phyloP scores from a whole-genome alignment of 2,888 invertebrate genomes.

The Melinaea marsaeus region DNA sequence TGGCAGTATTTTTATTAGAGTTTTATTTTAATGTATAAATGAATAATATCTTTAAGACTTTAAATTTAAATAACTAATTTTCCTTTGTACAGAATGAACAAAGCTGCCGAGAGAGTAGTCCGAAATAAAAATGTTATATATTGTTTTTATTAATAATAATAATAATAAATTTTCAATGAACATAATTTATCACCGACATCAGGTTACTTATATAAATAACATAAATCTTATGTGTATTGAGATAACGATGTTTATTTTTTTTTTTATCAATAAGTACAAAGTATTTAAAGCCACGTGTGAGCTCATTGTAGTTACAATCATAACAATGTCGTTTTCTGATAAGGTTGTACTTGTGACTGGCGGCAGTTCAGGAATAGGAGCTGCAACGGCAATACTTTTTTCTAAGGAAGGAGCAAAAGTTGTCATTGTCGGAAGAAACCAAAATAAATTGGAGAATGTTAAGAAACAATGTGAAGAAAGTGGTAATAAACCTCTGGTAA shows the following conservation, averaged over 20 bases:
- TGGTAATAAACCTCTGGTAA: slow-evolving; percentile 28
- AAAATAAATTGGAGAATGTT: slow-evolving; percentile 78
- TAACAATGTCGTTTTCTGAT: slow-evolving; percentile 36
- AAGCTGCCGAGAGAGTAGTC: too few relatives aligned
- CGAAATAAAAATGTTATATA: too few relatives aligned
- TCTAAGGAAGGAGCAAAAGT: slow-evolving; percentile 79
- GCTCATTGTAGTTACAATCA: too few relatives aligned
- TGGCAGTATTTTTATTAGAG: too few relatives aligned
- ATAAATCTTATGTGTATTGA: too few relatives aligned
- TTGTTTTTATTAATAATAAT: neutral
- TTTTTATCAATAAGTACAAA: neutral
- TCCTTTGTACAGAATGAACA: too few relatives aligned
- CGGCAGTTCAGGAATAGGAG: slow-evolving; percentile 84
- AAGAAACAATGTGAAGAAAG: slow-evolving; percentile 43
- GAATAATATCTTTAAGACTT: too few relatives aligned
- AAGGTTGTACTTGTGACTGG: slow-evolving; percentile 79
- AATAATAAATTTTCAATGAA: slow-evolving; percentile 3
- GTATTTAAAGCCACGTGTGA: neutral
- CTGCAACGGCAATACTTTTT: slow-evolving; percentile 80
- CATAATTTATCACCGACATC: too few relatives aligned
- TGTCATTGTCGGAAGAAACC: slow-evolving; percentile 81
- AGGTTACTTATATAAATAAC: too few relatives aligned
- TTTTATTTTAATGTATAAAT: too few relatives aligned
- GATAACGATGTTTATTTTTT: too few relatives aligned
- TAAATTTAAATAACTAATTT: too few relatives aligned